Evolutionary conservation across 1,140 invertebrate species (phyloP), one percentile per base, ranked within the genome.

Genomic region (Drosophila aff.): DNA sequence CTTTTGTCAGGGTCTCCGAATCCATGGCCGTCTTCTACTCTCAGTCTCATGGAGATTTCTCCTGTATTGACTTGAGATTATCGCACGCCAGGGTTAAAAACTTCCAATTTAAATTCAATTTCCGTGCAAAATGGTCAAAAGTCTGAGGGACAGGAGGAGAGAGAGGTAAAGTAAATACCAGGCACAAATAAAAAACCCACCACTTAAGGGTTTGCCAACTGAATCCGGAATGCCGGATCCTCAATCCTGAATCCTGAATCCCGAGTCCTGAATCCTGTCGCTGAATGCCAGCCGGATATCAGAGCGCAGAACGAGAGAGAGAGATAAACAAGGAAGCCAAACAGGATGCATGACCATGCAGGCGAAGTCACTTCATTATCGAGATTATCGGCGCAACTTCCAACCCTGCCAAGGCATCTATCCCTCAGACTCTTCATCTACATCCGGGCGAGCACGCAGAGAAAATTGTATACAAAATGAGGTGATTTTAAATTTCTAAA

Each of bases 51-150:
- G 64, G 73, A 81, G 81, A 86, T 75, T 84, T 81, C 67, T 69
- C 23, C n/a, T 23, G 38, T 61, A 61, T 74, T 74, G 71, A 74
- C 69, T 78, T 79, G 73, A 80, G 86, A 90, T 90, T 90, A 90
- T 90, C 81, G 86, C 85, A 78, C 82, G 76, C 68, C 76, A 82
- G 85, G 85, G 85, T 90, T 90, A 90, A 90, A 90, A 90, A 85
- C 82, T 74, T 91, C 76, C 85, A 90, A 90, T 90, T 90, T 90
- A 90, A 90, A 90, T 90, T 90, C 85, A 85, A 90, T 90, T 90
- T 90, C 85, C 85, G 86, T 90, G 81, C 81, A 90, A 78, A 90
- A 90, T 90, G 85, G 85, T 90, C 85, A 90, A 90, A 90, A 85
- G 86, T 82, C 85, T 82, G 76, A 53, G 62, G 69, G 66, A 83